These are phyloP conservation scores for Xestoiulus laeticollis DNA, from an alignment of 2,888 invertebrate genomes.

Conservation along the genomic window DNA sequence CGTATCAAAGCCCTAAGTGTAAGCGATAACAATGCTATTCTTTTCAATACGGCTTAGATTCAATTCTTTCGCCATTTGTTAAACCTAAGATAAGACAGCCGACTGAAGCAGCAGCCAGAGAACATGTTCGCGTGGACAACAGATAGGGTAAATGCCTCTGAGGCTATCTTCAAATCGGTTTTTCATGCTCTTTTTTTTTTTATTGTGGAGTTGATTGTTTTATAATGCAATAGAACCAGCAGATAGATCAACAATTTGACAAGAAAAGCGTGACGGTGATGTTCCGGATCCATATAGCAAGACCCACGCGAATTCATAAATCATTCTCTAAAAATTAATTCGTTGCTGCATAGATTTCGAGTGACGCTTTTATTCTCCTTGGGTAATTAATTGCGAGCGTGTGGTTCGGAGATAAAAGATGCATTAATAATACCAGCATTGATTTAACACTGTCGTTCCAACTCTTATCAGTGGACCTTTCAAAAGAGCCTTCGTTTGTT, in stretches of 20 bases:
- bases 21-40: neutral
- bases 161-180: slow-evolving; percentile 19
- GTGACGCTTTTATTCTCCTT: neutral
- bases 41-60: neutral
- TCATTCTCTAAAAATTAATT: neutral
- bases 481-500: neutral
- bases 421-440: slow-evolving; percentile 21
- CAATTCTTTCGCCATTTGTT: neutral
- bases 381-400: slow-evolving; percentile 16
- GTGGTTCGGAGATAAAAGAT: slow-evolving; percentile 14
- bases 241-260: slow-evolving; percentile 35
- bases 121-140: neutral
- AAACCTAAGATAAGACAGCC: neutral
- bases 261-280: slow-evolving; percentile 40
- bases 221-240: slow-evolving; percentile 24
- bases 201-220: neutral
- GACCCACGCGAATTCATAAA: slow-evolving; percentile 3
- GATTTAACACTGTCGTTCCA: neutral
- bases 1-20: neutral
- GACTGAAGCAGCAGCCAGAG: neutral
- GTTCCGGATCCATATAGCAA: slow-evolving; percentile 22
- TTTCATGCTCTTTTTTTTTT: neutral
- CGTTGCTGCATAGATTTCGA: neutral
- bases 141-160: neutral
- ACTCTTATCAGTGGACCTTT: slow-evolving; percentile 6